These are phyloP conservation scores for Aphaenogaster ashmeadi DNA, from an alignment of 1,140 invertebrate genomes.

Conservation along the genomic window DNA sequence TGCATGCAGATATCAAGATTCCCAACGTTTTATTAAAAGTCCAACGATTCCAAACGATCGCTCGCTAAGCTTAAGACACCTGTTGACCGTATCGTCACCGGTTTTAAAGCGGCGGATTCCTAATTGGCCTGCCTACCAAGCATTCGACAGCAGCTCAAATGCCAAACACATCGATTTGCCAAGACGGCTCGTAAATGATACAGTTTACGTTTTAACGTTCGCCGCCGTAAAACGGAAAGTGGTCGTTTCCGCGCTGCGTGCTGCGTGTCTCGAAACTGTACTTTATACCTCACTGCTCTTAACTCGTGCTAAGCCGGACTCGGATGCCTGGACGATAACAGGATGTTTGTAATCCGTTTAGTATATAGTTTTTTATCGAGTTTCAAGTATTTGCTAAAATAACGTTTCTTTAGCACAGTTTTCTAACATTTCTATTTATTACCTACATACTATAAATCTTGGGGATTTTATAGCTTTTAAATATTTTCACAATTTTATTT, in stretches of 20 bases:
- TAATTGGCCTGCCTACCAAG: conserved; percentile 43
- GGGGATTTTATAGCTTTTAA: neutral
- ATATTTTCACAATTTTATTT: conserved; percentile 10
- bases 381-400: neutral
- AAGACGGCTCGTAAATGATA: conserved; percentile 56
- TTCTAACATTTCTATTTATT: neutral
- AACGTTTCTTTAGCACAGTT: neutral
- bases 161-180: conserved; percentile 41
- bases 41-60: conserved; percentile 36
- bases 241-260: conserved; percentile 21
- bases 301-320: conserved; percentile 8
- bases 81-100: conserved; percentile 34
- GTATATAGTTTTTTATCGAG: neutral
- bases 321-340: neutral
- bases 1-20: conserved; percentile 4
- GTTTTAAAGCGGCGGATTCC: conserved; percentile 34
- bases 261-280: conserved; percentile 14
- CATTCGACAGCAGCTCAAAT: conserved; percentile 34
- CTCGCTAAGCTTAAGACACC: conserved; percentile 45
- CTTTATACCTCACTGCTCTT: conserved; percentile 23
- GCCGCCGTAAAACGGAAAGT: conserved; percentile 37
- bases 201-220: conserved; percentile 52
- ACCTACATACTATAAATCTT: neutral
- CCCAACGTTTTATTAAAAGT: conserved; percentile 23
- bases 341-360: conserved; percentile 4